These are phyloP conservation scores for Pelecanus crispus DNA, from an alignment of 2,113 vertebrate species.

Conservation along the genomic window DNA sequence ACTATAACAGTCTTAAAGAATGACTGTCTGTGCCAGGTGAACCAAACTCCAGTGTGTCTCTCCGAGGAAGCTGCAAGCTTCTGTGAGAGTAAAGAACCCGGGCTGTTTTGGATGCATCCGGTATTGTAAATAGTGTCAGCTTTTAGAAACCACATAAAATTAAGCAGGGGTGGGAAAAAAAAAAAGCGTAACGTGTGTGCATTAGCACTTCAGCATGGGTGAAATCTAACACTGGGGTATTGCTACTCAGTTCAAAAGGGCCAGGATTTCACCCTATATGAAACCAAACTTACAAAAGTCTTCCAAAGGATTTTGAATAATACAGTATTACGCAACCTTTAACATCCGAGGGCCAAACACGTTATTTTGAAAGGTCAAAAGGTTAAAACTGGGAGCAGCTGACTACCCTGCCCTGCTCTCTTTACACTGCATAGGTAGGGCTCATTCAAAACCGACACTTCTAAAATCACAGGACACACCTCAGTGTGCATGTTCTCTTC, in stretches of 20 bases:
- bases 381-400: neutral
- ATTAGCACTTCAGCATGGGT: neutral
- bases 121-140: neutral
- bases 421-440: neutral
- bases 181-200: neutral
- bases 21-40: neutral
- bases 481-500: neutral
- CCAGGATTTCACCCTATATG: neutral
- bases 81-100: neutral
- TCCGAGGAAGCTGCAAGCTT: neutral
- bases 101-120: neutral
- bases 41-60: rapidly evolving
- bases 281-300: neutral
- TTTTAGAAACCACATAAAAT: neutral
- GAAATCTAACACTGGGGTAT: neutral
- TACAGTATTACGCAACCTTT: neutral
- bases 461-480: neutral
- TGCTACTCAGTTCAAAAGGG: neutral
- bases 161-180: neutral
- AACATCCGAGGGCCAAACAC: neutral
- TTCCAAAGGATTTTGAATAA: neutral
- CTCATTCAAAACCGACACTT: neutral
- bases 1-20: neutral
- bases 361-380: neutral
- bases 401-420: neutral